Evolutionary conservation across 2,113 vertebrate genomes (phyloP).

Genomic region (Catharus minimus): DNA sequence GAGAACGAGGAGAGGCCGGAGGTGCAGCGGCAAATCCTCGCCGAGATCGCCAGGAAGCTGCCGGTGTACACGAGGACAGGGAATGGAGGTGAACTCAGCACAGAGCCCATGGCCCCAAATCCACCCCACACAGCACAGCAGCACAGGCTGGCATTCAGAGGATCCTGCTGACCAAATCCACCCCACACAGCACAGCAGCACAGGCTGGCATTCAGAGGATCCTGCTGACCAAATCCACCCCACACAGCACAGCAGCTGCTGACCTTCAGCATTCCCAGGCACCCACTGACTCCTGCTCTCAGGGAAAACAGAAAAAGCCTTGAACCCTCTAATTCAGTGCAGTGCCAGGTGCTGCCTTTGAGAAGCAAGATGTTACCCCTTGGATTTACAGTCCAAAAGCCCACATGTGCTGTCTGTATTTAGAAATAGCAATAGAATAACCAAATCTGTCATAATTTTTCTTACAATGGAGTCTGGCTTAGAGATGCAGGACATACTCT

Average conservation of each 20-base stretch:
- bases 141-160: accelerated
- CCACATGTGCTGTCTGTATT: accelerated
- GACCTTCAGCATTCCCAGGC: accelerated
- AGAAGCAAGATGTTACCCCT: neutral
- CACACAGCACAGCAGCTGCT: accelerated
- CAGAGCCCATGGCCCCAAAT: neutral
- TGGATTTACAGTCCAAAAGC: neutral
- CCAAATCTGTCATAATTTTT: neutral
- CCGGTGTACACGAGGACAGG: conserved; percentile 90
- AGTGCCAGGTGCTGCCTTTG: neutral
- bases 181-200: accelerated
- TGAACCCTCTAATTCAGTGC: neutral
- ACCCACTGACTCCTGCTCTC: neutral
- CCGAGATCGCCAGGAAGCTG: conserved; percentile 88
- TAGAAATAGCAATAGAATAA: neutral
- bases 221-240: accelerated
- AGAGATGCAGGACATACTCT: neutral
- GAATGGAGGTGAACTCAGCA: conserved; percentile 83
- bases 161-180: accelerated
- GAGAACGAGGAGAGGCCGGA: conserved; percentile 93
- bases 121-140: accelerated
- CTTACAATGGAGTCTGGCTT: neutral
- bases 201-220: accelerated
- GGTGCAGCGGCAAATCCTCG: conserved; percentile 91
- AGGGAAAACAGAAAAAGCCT: neutral